Evolutionary conservation across 2,797 vertebrate genomes (phyloP), one percentile per base, ranked within the genome.

Genomic region (Sebastiscus albofasciatus): DNA sequence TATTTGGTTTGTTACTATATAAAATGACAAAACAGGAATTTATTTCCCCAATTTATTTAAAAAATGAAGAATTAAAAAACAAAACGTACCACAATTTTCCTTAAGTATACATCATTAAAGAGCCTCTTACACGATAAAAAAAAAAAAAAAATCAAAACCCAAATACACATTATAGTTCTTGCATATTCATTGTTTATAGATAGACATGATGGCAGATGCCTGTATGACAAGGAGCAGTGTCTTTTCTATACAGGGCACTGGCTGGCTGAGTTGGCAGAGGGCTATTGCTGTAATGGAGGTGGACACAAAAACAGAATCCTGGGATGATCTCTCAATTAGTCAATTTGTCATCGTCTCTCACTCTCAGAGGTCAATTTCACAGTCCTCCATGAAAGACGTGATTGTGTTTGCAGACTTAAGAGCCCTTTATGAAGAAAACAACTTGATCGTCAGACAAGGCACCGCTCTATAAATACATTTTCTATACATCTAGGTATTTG

Each of bases 81-180:
- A 94, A 79, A 93, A 93, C 90, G 95, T 96, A 96, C 96, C 95
- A 95, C 93, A 90, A 87, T 81, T 92, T 87, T 93, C 91, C 89
- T 94, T 80, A 94, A 90, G 92, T 93, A 91, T 94, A 95, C 93
- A 95, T 93, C 87, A 91, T 91, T 90, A 89, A 93, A 92, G 92
- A 93, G 81, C 91, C 67, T 93, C 86, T 94, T 91, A 92, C 77
- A 92, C 71, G 87, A 92, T 93, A 93, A 93, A 90, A 95, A 91
- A n/a, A 62, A 62, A 54, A 27, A 26, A 65, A 69, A 8, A 61
- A 49, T 93, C 87, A 93, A 96, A 94, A 93, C 92, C 94, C 93
- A 96, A 96, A 96, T 96, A 96, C 95, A 96, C 95, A 96, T 77
- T 93, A 96, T 95, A 96, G 77, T 95, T 95, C 95, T 96, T 95